A percentile compares a stretch with the other conserved stretches of the same genome.
Evolutionary conservation across 2,888 invertebrate species (phyloP).

Genomic region (Agrochola lota): DNA sequence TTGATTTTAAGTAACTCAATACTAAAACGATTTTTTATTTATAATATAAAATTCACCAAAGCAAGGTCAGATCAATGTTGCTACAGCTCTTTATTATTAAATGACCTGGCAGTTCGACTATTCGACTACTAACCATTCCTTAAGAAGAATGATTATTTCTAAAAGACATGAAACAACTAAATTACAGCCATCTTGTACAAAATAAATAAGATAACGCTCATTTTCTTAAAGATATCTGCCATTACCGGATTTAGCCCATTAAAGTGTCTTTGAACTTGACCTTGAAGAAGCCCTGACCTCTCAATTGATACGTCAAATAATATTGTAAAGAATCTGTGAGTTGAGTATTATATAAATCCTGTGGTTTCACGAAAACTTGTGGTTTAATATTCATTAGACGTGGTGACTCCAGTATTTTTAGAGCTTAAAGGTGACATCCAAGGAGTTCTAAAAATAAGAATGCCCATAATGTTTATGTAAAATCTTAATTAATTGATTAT

Average conservation of each 20-base stretch:
- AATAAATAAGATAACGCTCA: constrained; percentile 26
- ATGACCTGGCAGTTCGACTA: not conserved
- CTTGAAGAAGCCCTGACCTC: not conserved
- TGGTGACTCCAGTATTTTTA: not conserved
- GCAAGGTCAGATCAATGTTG: too few species aligned
- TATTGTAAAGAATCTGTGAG: not conserved
- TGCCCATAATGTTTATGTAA: too few species aligned
- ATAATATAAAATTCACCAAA: not conserved
- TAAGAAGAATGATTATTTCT: constrained; percentile 30
- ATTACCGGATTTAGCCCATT: too few species aligned
- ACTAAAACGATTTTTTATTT: not conserved
- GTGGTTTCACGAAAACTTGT: not conserved
- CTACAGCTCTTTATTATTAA: not conserved
- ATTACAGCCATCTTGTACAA: constrained; percentile 25
- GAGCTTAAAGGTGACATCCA: not conserved
- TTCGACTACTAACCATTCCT: not conserved
- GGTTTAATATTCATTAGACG: not conserved
- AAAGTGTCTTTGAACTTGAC: too few species aligned
- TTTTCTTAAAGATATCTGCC: too few species aligned
- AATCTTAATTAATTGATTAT: too few species aligned
- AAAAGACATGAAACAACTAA: constrained; percentile 1
- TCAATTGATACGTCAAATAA: constrained; percentile 17
- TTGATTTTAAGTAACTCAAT: too few species aligned
- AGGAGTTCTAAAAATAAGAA: too few species aligned
- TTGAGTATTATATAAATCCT: not conserved